These are phyloP conservation scores for Epinephelus awoara DNA, from an alignment of 2,797 vertebrate genomes.

Conservation along the genomic window DNA sequence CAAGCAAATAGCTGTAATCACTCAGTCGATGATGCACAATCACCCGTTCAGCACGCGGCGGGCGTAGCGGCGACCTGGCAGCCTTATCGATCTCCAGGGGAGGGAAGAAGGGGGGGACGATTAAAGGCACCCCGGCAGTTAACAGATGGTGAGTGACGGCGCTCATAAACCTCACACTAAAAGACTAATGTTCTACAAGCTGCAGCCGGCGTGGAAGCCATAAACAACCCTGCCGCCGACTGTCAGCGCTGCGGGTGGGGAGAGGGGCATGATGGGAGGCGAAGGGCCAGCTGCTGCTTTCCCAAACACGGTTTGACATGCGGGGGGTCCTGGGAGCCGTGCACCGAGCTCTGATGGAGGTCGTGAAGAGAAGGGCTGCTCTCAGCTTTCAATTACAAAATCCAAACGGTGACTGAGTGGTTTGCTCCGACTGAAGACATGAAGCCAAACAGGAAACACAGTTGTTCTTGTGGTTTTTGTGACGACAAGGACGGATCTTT, in stretches of 20 bases:
- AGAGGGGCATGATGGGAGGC: constrained; percentile 37
- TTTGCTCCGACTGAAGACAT: background rate
- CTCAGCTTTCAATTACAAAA: constrained; percentile 46
- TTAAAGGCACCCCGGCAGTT: constrained; percentile 53
- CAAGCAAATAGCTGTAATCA: constrained; percentile 66
- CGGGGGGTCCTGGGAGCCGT: constrained; percentile 33
- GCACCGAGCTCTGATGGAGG: constrained; percentile 48
- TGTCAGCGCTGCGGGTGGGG: constrained; percentile 41
- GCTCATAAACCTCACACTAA: constrained; percentile 64
- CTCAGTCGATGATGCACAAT: constrained; percentile 69
- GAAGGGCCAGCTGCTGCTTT: constrained; percentile 46
- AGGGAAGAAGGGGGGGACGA: background rate
- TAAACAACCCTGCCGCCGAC: constrained; percentile 48
- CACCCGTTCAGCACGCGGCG: constrained; percentile 35
- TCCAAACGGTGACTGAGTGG: constrained; percentile 23
- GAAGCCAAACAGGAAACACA: background rate
- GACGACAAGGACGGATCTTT: background rate
- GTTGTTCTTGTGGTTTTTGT: background rate
- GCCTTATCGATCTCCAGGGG: constrained; percentile 59
- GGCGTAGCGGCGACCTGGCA: constrained; percentile 47
- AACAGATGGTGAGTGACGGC: constrained; percentile 72
- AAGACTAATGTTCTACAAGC: constrained; percentile 74
- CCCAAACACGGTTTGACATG: constrained; percentile 14
- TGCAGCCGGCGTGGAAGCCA: constrained; percentile 43
- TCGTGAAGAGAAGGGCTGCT: constrained; percentile 27